phyloP scores from a whole-genome alignment of 2,888 invertebrate species.

The Criorhina ranunculi region DNA sequence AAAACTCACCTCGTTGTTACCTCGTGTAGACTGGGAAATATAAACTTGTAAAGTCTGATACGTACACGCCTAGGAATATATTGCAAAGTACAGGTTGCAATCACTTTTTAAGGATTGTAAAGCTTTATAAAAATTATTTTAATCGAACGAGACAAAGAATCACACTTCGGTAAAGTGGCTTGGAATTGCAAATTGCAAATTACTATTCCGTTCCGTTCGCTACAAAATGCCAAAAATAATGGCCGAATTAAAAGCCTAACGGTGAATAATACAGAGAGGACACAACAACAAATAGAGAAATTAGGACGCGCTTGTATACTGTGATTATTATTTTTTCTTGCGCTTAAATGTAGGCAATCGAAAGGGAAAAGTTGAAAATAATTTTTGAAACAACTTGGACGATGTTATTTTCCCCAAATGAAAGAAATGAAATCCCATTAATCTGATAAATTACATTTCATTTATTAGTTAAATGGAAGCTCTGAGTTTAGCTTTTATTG shows the following conservation, averaged over 20 bases:
- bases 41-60: no score
- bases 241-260: constrained; percentile 24
- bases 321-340: not conserved
- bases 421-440: no score
- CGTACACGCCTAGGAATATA: no score
- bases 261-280: not conserved
- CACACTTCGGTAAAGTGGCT: no score
- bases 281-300: not conserved
- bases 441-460: no score
- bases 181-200: no score
- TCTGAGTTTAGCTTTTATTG: no score
- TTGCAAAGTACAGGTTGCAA: no score
- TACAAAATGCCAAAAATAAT: not conserved
- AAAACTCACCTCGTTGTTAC: no score
- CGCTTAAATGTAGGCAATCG: not conserved
- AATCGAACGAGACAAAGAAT: not conserved
- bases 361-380: not conserved
- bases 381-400: not conserved
- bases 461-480: no score
- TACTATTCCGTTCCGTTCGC: not conserved
- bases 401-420: no score
- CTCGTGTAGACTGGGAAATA: no score
- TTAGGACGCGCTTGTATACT: constrained; percentile 1
- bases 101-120: not conserved
- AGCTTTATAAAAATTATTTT: not conserved